A percentile compares a stretch with the other conserved stretches of the same genome.
These are phyloP conservation scores for Sandelia bainsii DNA, from an alignment of 2,797 vertebrate genomes.

Conservation along the genomic window DNA sequence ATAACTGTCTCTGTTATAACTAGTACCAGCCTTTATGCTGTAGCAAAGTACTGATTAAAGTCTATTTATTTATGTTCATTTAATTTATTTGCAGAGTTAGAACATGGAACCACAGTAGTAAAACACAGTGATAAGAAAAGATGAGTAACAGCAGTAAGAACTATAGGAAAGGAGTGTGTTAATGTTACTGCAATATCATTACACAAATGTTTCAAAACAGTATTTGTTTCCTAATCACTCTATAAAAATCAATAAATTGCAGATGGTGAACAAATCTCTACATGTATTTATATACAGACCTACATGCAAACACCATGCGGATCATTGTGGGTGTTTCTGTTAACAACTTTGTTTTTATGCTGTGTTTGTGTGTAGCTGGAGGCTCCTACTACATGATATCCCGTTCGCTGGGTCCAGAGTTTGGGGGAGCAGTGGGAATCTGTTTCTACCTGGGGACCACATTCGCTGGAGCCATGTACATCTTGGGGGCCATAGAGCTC, in stretches of 20 bases:
- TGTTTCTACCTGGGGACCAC: slow-evolving; percentile 99
- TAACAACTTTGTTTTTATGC: not conserved
- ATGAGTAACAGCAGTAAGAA: not conserved
- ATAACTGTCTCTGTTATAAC: slow-evolving; percentile 65
- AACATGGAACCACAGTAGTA: slow-evolving; percentile 18
- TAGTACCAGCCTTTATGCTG: slow-evolving; percentile 47
- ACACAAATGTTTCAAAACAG: not conserved
- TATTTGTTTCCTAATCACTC: not conserved
- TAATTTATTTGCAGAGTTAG: slow-evolving; percentile 50
- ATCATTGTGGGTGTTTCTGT: not conserved
- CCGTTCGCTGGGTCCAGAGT: slow-evolving; percentile 96
- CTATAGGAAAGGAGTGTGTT: not conserved
- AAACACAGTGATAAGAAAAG: slow-evolving; percentile 10
- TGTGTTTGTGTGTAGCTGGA: slow-evolving; percentile 85
- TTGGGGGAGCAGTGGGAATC: slow-evolving; percentile 96
- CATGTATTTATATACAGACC: too few species aligned
- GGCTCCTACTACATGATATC: slow-evolving; percentile 99
- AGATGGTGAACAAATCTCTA: not conserved
- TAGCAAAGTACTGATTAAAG: slow-evolving; percentile 64
- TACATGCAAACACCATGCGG: not conserved
- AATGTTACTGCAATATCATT: not conserved
- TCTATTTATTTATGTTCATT: slow-evolving; percentile 60
- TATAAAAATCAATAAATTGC: not conserved
- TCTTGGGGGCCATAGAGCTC: slow-evolving; percentile 98
- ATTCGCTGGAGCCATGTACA: slow-evolving; percentile 98